Evolutionary conservation across 2,797 vertebrate genomes (phyloP).

Genomic region (Scarus forsteni): DNA sequence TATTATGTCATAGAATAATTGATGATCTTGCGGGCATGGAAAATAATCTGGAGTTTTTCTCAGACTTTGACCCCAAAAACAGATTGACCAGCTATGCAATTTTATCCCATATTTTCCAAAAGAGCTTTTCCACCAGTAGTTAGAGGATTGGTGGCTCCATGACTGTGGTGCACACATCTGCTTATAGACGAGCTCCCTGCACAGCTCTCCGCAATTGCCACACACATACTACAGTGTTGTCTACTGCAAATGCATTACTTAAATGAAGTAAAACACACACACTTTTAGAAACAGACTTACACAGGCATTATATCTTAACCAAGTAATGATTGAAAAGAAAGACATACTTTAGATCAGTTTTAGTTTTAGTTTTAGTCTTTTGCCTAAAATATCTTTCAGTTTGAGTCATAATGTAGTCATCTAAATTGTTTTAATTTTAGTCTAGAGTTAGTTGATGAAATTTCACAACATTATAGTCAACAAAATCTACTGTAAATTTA

Average conservation of each 20-base stretch:
- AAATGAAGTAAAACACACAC: background rate
- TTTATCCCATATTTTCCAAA: slow-evolving; percentile 58
- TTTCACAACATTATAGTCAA: no score
- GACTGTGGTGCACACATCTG: slow-evolving; percentile 67
- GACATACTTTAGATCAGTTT: slow-evolving; percentile 17
- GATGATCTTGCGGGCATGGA: slow-evolving; percentile 65
- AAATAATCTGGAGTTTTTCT: slow-evolving; percentile 69
- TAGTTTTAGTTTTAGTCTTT: no score
- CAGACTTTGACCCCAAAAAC: slow-evolving; percentile 62
- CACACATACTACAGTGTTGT: slow-evolving; percentile 15
- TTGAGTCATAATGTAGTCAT: no score
- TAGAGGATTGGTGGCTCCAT: slow-evolving; percentile 60
- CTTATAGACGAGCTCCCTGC: slow-evolving; percentile 46
- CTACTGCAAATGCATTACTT: background rate
- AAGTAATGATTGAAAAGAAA: slow-evolving; percentile 13
- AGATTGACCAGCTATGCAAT: slow-evolving; percentile 62
- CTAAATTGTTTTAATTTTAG: no score
- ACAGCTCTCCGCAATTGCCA: slow-evolving; percentile 45
- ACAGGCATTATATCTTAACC: slow-evolving; percentile 14
- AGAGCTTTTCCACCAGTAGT: slow-evolving; percentile 64
- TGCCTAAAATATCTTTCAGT: no score
- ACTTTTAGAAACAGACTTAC: slow-evolving; percentile 10
- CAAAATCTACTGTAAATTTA: no score
- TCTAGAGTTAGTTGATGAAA: no score
- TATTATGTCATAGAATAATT: slow-evolving; percentile 74